Evolutionary conservation across 2,797 vertebrate species (phyloP).

Genomic region (Luscinia megarhynchos): DNA sequence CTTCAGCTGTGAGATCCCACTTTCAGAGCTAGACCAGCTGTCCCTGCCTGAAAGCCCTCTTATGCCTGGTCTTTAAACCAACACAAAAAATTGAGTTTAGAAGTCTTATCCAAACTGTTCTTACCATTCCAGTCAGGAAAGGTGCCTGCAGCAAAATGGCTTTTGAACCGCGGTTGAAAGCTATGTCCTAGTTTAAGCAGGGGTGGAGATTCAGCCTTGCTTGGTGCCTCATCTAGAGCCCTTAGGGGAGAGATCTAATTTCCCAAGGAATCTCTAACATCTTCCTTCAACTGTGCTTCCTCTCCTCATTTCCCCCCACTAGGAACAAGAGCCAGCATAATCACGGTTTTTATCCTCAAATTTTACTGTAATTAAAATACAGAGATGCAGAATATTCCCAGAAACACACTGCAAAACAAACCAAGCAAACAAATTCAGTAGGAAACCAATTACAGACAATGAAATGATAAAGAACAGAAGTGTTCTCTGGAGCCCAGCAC

Average conservation of each 20-base stretch:
- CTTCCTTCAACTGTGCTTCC: slow-evolving; percentile 19
- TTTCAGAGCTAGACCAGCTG: neutral
- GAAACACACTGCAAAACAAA: slow-evolving; percentile 67
- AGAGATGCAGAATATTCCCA: slow-evolving; percentile 75
- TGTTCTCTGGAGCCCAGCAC: slow-evolving; percentile 26
- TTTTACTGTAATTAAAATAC: slow-evolving; percentile 80
- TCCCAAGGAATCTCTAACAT: slow-evolving; percentile 62
- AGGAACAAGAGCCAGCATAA: slow-evolving; percentile 32
- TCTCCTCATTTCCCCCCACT: slow-evolving; percentile 1
- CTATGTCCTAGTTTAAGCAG: slow-evolving; percentile 53
- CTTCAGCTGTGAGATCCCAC: neutral
- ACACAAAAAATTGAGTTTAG: neutral
- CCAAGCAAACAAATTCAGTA: slow-evolving; percentile 65
- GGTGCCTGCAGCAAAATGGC: slow-evolving; percentile 3
- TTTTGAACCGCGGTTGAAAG: slow-evolving; percentile 22
- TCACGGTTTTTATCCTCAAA: slow-evolving; percentile 64
- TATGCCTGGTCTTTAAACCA: neutral
- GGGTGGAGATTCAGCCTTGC: slow-evolving; percentile 14
- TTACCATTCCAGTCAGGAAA: slow-evolving; percentile 33
- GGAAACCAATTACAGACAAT: slow-evolving; percentile 64
- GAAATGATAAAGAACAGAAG: slow-evolving; percentile 58
- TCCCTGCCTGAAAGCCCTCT: neutral
- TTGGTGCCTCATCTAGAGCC: slow-evolving; percentile 37
- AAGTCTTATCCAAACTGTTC: slow-evolving; percentile 24
- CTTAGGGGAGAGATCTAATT: slow-evolving; percentile 47